phyloP scores from a whole-genome alignment of 2,888 invertebrate species.

The Ornithoptera alexandrae region DNA sequence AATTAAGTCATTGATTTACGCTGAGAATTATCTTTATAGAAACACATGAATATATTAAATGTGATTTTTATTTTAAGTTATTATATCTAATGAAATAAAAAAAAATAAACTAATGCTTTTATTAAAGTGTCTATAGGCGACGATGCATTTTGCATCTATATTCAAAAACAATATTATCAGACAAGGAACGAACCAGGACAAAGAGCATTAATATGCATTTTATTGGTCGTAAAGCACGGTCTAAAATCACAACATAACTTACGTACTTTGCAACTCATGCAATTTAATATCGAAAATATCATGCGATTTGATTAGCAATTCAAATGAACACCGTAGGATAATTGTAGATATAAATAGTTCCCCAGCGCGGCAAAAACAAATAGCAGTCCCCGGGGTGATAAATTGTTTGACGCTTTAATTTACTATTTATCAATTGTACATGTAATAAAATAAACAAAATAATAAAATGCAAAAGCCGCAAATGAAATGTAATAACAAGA shows the following conservation, averaged over 20 bases:
- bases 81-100: no score
- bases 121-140: background rate
- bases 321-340: conserved; percentile 26
- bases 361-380: conserved; percentile 16
- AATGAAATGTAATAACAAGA: background rate
- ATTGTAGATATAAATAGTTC: conserved; percentile 21
- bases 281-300: conserved; percentile 28
- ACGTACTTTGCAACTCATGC: conserved; percentile 35
- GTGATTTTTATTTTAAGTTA: no score
- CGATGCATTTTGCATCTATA: background rate
- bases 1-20: no score
- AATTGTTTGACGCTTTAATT: conserved; percentile 5
- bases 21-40: no score
- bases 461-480: background rate
- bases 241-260: conserved; percentile 35
- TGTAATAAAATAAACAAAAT: background rate
- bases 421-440: conserved; percentile 4
- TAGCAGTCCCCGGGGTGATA: background rate
- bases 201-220: conserved; percentile 39
- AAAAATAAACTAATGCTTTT: background rate
- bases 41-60: no score
- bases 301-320: conserved; percentile 29
- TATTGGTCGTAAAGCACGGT: conserved; percentile 39
- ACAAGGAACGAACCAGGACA: conserved; percentile 31
- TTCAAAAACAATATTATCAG: conserved; percentile 6